Evolutionary conservation across 2,888 invertebrate species (phyloP).

Genomic region (Sphaerophoria taeniata): DNA sequence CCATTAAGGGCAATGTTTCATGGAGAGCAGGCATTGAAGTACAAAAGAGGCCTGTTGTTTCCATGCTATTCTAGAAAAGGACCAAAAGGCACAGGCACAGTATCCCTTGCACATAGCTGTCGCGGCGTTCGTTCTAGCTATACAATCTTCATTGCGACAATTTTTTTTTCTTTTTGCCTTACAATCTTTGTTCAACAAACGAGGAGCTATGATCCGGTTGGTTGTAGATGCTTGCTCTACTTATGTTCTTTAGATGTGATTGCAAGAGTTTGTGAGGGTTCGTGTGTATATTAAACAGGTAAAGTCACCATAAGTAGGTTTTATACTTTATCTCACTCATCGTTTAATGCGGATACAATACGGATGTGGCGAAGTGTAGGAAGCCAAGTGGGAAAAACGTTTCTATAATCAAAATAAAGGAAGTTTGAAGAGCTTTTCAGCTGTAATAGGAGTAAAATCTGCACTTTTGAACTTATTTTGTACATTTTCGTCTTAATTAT

Average conservation of each 20-base stretch:
- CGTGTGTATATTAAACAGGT: constrained; percentile 54
- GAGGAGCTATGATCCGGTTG: constrained; percentile 50
- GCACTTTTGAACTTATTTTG: constrained; percentile 65
- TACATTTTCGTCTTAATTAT: constrained; percentile 30
- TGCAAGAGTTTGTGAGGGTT: constrained; percentile 58
- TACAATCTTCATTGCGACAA: constrained; percentile 67
- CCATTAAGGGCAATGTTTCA: constrained; percentile 78
- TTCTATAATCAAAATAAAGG: constrained; percentile 47
- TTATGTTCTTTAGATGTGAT: constrained; percentile 38
- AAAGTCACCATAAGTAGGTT: constrained; percentile 41
- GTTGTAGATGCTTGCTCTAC: constrained; percentile 52
- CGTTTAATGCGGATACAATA: constrained; percentile 51
- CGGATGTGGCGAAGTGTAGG: constrained; percentile 18
- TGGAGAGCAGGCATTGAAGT: constrained; percentile 68
- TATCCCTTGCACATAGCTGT: neutral
- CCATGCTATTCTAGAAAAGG: constrained; percentile 37
- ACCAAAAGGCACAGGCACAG: constrained; percentile 3
- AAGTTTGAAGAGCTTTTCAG: constrained; percentile 65
- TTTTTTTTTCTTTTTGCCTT: constrained; percentile 30
- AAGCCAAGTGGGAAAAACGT: constrained; percentile 29
- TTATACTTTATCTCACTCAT: constrained; percentile 55
- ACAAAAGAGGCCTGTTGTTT: constrained; percentile 18
- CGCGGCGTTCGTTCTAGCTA: neutral
- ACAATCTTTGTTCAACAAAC: constrained; percentile 26
- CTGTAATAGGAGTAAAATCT: constrained; percentile 60